Base-by-base conservation (phyloP, 2,113 vertebrate species). In the Amblyornis subalaris region DNA sequence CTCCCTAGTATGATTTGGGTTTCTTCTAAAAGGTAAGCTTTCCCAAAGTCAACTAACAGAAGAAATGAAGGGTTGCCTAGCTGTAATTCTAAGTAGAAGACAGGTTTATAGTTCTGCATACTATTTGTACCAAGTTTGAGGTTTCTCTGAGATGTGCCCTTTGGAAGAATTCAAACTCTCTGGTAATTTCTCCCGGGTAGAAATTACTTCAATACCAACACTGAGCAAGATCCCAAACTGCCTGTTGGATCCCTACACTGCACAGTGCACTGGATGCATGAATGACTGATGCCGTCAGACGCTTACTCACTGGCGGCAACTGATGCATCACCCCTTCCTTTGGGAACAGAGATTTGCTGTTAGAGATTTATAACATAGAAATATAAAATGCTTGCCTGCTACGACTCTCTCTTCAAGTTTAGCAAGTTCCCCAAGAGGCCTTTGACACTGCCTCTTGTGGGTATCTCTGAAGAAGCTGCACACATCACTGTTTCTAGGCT, bases 241-340 rank as follows among this genome's bases (percentile, higher is more conserved):
- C 22, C n/a, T 36, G 26, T 69, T 53, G 40, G 31, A 40, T 75
- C 12, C 14, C 24, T 12, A 2, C 24, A 2, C 44, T 18, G 15
- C 0, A 0, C 29, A 45, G 42, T 1, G 4, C n/a, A 44, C 36
- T 20, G 66, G 54, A 31, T 26, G 24, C 0, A 0, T 13, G 50
- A n/a, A 25, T 25, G 50, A n/a, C 40, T 51, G 47, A 31, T 19
- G 47, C 12, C 18, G 16, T 33, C 0, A 0, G 35, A 26, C 0
- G 0, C 3, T 60, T 60, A 31, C 66, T 85, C 62, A 33, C 35
- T n/a, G 54, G 17, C 67, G 66, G 28, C 20, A 73, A 44, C 9
- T 42, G 50, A 35, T 0, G 0, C 28, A n/a, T 58, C 38, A 26
- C 1, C 6, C 60, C 24, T 55, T 64, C 72, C 26, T 61, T 82